Evolutionary conservation across 2,797 vertebrate species (phyloP), one percentile per base, ranked within the genome.

Genomic region (Pteronotus mesoamericanus): DNA sequence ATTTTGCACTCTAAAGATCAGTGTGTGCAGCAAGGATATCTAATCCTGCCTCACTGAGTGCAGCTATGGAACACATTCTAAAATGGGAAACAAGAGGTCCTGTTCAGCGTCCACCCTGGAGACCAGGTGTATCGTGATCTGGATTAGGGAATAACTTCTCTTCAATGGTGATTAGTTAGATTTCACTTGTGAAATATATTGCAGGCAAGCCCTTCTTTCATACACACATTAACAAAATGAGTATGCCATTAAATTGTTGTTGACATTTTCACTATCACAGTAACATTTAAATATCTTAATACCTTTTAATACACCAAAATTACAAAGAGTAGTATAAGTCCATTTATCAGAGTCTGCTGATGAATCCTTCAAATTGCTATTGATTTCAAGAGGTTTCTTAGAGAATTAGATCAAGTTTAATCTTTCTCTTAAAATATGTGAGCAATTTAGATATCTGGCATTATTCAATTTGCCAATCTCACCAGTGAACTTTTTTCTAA

Each of bases 271-370:
- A 53, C 68, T 74, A 51, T 86, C 9, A 32, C 22, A 80, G 57
- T 96, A 96, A 96, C 95, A 55, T 39, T 66, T 91, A 91, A 83
- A 18, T 78, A 94, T 72, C 10, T 77, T 46, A 66, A n/a, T 93
- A n/a, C n/a, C 68, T 92, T 92, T 66, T 80, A 48, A 55, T 78
- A 88, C 39, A 42, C 3, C 39, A 87, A 69, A 64, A 46, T 86
- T 71, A 53, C 19, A 87, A 80, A 86, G 15, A 75, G 6, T 21
- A 80, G 15, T 80, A 26, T 64, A 92, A 61, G 2, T 89, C 78
- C 84, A 29, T 69, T 93, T 87, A 82, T 92, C 51, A 75, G 72
- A 94, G 22, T 78, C 19, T 92, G 39, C 51, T 92, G 4, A 68
- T 87, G 37, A 92, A 72, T 80, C 72, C 48, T 74, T 86, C 18